A percentile compares a stretch with the other conserved stretches of the same genome.
These are phyloP conservation scores for Spermophilus dauricus DNA, from an alignment of 2,113 vertebrate species.

Conservation along the genomic window DNA sequence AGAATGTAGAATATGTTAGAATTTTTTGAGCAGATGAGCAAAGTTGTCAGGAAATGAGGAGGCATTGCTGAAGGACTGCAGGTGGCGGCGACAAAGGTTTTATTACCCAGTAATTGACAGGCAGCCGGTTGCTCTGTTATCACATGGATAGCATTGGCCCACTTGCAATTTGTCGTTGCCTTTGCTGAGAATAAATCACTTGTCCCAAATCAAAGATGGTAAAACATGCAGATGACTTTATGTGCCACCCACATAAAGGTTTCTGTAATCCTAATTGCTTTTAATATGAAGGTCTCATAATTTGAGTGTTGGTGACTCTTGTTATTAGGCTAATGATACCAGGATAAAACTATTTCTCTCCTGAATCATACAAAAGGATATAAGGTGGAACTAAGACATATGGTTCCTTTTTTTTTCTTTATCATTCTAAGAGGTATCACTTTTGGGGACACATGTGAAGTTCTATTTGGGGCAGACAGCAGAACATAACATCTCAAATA, in stretches of 20 bases:
- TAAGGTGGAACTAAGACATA: background rate
- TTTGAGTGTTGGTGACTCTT: background rate
- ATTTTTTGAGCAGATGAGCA: constrained; percentile 73
- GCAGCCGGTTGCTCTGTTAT: constrained; percentile 50
- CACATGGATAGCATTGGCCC: constrained; percentile 49
- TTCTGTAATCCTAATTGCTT: constrained; percentile 52
- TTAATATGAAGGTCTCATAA: background rate
- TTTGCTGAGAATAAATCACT: constrained; percentile 61
- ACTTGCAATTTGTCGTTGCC: constrained; percentile 69
- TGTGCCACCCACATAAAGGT: constrained; percentile 33
- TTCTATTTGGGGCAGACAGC: background rate
- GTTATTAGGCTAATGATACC: background rate
- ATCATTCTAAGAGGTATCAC: background rate
- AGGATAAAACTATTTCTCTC: background rate
- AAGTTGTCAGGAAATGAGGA: constrained; percentile 24
- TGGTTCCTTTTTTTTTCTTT: background rate
- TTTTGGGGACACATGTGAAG: background rate
- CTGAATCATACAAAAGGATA: background rate
- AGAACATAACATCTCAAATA: background rate
- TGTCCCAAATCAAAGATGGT: constrained; percentile 42
- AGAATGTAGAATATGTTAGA: constrained; percentile 56
- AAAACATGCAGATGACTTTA: constrained; percentile 61
- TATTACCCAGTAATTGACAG: constrained; percentile 41
- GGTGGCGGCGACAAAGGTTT: constrained; percentile 12
- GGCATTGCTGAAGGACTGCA: constrained; percentile 51